A percentile compares a stretch with the other conserved stretches of the same genome.
These are phyloP conservation scores for Equus quagga DNA, from an alignment of 2,113 vertebrate genomes.

Conservation along the genomic window DNA sequence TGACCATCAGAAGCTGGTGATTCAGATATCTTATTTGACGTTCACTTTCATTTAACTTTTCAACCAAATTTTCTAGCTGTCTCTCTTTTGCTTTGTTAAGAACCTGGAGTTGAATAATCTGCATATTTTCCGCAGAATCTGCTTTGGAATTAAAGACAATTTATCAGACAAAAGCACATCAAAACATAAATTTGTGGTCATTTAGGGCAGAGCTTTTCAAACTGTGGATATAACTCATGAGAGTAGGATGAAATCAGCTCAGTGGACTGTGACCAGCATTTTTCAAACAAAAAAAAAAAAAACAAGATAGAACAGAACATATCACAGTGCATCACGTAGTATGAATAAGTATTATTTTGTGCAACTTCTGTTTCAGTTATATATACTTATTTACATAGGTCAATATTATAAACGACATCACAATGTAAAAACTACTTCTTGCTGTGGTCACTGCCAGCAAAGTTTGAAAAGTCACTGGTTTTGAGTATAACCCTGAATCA, in stretches of 20 bases:
- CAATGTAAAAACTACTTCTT: slow-evolving; percentile 30
- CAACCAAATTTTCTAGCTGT: slow-evolving; percentile 93
- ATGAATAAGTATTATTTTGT: neutral
- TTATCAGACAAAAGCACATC: slow-evolving; percentile 57
- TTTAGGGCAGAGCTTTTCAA: slow-evolving; percentile 3
- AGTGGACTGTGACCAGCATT: neutral
- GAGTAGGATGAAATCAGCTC: neutral
- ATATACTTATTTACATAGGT: neutral
- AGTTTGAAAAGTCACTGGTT: neutral
- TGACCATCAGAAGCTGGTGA: slow-evolving; percentile 95
- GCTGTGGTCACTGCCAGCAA: neutral
- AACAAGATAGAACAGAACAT: neutral
- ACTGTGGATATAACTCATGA: neutral
- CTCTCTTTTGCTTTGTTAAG: slow-evolving; percentile 95
- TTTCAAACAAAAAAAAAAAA: neutral
- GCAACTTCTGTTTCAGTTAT: neutral
- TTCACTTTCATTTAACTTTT: slow-evolving; percentile 93
- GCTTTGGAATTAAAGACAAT: slow-evolving; percentile 76
- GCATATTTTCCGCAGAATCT: slow-evolving; percentile 93
- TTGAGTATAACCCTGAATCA: neutral
- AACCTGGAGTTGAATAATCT: slow-evolving; percentile 94
- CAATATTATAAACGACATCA: neutral
- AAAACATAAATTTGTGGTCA: slow-evolving; percentile 23
- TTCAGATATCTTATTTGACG: slow-evolving; percentile 94
- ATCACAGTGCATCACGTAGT: neutral